A percentile compares a stretch with the other conserved stretches of the same genome.
These are phyloP conservation scores for Erythrolamprus reginae DNA, from an alignment of 2,113 vertebrate species.

Conservation along the genomic window DNA sequence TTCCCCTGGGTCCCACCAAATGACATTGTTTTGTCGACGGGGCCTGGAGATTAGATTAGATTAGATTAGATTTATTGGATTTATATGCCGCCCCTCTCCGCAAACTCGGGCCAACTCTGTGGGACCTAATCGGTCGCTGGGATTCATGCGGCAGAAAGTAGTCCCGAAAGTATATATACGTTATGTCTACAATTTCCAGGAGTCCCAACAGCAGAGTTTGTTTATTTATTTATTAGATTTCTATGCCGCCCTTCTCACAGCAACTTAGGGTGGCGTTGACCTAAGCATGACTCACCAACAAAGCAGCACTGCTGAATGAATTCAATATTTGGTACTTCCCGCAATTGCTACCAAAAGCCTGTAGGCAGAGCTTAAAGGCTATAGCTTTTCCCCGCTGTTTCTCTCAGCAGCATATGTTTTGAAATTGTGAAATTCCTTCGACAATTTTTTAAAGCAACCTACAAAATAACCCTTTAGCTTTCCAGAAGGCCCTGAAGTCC, in stretches of 20 bases:
- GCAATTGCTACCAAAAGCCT: not conserved
- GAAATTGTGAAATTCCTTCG: not conserved
- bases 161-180: not conserved
- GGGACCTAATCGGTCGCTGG: too few relatives aligned
- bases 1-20: too few relatives aligned
- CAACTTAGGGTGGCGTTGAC: too few relatives aligned
- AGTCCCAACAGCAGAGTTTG: not conserved
- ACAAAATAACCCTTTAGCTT: not conserved
- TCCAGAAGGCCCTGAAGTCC: not conserved
- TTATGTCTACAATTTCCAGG: not conserved
- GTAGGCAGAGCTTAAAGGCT: not conserved
- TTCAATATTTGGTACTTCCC: not conserved
- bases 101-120: too few relatives aligned
- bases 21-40: too few relatives aligned
- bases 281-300: not conserved
- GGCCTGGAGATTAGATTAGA: too few relatives aligned
- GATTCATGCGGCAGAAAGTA: too few relatives aligned
- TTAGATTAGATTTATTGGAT: too few relatives aligned
- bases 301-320: not conserved
- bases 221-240: too few relatives aligned
- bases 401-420: not conserved
- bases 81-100: too few relatives aligned
- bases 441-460: not conserved
- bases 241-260: too few relatives aligned
- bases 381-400: not conserved